phyloP scores from a whole-genome alignment of 2,797 vertebrate species.

The Sebastes matsubarae region DNA sequence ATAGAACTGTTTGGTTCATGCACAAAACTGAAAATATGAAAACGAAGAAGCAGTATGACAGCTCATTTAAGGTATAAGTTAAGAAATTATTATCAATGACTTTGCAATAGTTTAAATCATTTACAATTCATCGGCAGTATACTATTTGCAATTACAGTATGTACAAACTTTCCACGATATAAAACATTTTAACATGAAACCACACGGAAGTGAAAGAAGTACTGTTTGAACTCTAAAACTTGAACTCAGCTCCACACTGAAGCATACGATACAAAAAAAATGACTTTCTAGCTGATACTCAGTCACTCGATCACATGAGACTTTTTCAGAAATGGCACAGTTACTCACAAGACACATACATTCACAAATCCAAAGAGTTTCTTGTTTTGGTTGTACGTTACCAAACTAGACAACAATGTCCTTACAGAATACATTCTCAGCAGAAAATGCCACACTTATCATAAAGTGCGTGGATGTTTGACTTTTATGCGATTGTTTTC shows the following conservation, averaged over 20 bases:
- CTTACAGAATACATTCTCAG: slow-evolving; percentile 69
- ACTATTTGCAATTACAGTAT: slow-evolving; percentile 69
- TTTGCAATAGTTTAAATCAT: slow-evolving; percentile 52
- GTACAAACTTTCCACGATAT: slow-evolving; percentile 73
- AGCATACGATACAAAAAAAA: slow-evolving; percentile 54
- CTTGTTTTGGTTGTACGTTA: slow-evolving; percentile 47
- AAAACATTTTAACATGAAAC: slow-evolving; percentile 68
- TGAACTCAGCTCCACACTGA: slow-evolving; percentile 35
- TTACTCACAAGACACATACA: slow-evolving; percentile 67
- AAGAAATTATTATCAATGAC: slow-evolving; percentile 44
- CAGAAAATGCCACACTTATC: slow-evolving; percentile 53
- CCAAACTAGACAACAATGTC: slow-evolving; percentile 49
- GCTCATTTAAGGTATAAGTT: slow-evolving; percentile 20
- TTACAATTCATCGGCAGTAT: slow-evolving; percentile 63
- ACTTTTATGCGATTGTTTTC: slow-evolving; percentile 11
- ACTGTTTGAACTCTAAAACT: slow-evolving; percentile 38
- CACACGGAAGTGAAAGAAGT: slow-evolving; percentile 49
- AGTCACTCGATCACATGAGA: slow-evolving; percentile 47
- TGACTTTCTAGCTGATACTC: slow-evolving; percentile 37
- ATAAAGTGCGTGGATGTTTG: slow-evolving; percentile 26
- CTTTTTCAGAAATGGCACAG: slow-evolving; percentile 53
- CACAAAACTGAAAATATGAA: slow-evolving; percentile 35
- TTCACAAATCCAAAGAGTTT: slow-evolving; percentile 66
- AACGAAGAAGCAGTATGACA: slow-evolving; percentile 7
- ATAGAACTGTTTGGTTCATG: slow-evolving; percentile 39